phyloP scores from a whole-genome alignment of 2,113 vertebrate genomes.

The Ursus arctos region DNA sequence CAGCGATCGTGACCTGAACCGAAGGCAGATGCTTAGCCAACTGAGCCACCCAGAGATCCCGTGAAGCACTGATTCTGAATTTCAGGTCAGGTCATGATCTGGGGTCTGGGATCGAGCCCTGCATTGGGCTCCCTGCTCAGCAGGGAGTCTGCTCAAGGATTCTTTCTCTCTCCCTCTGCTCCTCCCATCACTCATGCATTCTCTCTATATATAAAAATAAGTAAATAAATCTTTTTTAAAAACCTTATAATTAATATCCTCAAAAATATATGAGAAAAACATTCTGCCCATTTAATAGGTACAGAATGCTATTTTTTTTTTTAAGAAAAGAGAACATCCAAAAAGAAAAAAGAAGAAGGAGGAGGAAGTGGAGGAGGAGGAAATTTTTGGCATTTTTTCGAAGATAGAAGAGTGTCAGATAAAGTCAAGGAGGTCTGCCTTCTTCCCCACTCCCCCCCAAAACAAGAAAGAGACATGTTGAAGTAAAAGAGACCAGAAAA shows the following conservation, averaged over 20 bases:
- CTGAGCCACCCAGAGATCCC: too few species aligned
- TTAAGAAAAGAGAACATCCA: neutral
- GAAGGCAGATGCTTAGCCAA: too few species aligned
- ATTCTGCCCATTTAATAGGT: neutral
- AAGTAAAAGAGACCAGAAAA: neutral
- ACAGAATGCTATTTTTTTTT: neutral
- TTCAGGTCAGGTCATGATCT: neutral
- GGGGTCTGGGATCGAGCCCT: neutral
- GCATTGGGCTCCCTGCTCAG: neutral
- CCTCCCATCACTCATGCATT: neutral
- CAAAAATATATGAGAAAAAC: neutral
- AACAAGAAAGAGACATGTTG: neutral
- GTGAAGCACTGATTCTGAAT: neutral
- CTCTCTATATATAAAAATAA: neutral
- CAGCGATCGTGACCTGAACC: too few species aligned
- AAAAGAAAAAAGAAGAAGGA: neutral
- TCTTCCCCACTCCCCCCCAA: neutral
- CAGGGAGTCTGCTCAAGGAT: neutral
- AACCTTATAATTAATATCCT: neutral
- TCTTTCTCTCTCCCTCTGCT: neutral
- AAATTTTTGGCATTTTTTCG: neutral
- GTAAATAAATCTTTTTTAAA: neutral
- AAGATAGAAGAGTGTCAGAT: neutral
- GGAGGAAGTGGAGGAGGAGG: neutral
- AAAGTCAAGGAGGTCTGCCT: neutral